Conservation (phyloP, 2,888 invertebrate genomes). For the Glaucopsyche alexis region DNA sequence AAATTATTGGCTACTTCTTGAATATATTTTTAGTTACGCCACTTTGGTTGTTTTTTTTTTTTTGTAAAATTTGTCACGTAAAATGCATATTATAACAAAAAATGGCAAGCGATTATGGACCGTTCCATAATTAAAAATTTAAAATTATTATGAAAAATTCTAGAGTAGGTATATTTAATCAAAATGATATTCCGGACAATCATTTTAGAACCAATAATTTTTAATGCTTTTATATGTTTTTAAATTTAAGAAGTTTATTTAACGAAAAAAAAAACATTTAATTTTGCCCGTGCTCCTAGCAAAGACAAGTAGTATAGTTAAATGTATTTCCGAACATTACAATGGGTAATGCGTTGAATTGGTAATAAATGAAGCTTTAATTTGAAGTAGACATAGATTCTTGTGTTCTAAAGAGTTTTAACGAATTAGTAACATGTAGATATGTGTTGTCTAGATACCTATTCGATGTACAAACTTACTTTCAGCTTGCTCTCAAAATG, state of each 20-base stretch:
- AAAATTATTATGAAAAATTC: background rate
- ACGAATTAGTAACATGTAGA: constrained; percentile 51
- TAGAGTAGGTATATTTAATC: too few relatives aligned
- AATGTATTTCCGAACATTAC: constrained; percentile 56
- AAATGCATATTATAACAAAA: too few relatives aligned
- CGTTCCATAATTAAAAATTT: background rate
- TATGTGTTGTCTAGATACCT: constrained; percentile 38
- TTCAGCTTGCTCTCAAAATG: constrained; percentile 26
- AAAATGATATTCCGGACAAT: too few relatives aligned
- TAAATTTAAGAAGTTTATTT: background rate
- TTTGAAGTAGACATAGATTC: constrained; percentile 73
- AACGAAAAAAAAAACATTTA: constrained; percentile 19
- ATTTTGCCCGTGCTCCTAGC: constrained; percentile 48
- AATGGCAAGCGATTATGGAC: background rate
- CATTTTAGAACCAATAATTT: too few relatives aligned
- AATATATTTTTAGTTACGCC: constrained; percentile 1
- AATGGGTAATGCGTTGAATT: constrained; percentile 57
- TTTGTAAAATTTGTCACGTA: too few relatives aligned
- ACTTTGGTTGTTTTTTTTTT: background rate
- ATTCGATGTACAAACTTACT: constrained; percentile 39
- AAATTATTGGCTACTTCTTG: constrained; percentile 35
- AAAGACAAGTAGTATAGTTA: constrained; percentile 58
- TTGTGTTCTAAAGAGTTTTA: constrained; percentile 69
- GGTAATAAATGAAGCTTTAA: constrained; percentile 78
- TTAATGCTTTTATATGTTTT: too few relatives aligned